Percentiles rank a stretch among this genome's conserved stretches.
phyloP scores from a whole-genome alignment of 1,140 invertebrate genomes.

The Capitella teleta region DNA sequence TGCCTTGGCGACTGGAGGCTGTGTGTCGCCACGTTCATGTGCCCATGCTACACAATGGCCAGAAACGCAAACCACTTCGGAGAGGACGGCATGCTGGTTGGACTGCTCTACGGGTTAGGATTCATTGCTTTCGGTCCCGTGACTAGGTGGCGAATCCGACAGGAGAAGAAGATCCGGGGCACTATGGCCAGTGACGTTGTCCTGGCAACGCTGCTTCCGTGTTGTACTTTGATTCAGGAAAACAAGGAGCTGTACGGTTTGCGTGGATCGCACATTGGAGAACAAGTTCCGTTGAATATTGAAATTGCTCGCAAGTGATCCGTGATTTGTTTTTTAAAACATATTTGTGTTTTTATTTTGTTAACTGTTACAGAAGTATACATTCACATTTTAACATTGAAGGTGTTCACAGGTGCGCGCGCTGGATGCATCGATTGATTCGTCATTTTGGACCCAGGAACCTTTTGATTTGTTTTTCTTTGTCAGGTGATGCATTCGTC shows the following conservation, averaged over 20 bases:
- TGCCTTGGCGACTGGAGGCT: not conserved
- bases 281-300: not conserved
- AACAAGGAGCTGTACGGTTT: constrained; percentile 10
- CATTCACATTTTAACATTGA: too few relatives aligned
- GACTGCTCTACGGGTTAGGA: not conserved
- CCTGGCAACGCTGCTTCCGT: constrained; percentile 1
- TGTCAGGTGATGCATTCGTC: too few relatives aligned
- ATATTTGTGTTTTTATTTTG: too few relatives aligned
- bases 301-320: not conserved
- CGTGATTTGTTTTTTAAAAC: too few relatives aligned
- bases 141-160: not conserved
- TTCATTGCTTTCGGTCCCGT: constrained; percentile 1
- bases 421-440: too few relatives aligned
- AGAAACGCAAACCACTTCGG: not conserved
- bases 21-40: not conserved
- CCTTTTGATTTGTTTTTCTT: too few relatives aligned
- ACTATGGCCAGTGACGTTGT: constrained; percentile 9
- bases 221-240: constrained; percentile 9
- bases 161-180: constrained; percentile 14
- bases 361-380: too few relatives aligned
- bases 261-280: constrained; percentile 7
- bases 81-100: not conserved
- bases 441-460: too few relatives aligned
- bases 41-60: not conserved
- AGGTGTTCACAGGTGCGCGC: too few relatives aligned